Base-by-base conservation (phyloP, 2,797 vertebrate species). In the Spheniscus humboldti region DNA sequence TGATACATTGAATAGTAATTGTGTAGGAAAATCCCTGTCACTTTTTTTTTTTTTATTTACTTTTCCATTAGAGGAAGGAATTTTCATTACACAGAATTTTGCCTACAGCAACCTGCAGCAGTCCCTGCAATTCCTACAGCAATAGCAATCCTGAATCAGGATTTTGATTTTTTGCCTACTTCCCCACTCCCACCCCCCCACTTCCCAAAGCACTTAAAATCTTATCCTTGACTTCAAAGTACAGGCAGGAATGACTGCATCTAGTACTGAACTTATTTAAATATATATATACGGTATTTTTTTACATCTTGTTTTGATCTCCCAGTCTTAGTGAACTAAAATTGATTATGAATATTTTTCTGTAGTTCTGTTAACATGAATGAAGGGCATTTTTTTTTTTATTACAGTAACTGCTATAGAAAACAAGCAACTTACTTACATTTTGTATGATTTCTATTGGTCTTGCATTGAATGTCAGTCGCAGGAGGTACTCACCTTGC, bases 241-340 rank as follows among this genome's bases (percentile, higher is more conserved):
- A 86, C 74, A 86, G 91, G 66, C 88, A 81, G 78, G 93, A 97
- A 95, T 86, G 75, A 94, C 62, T 88, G 28, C 73, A 95, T 94
- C 86, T 94, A 94, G 82, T 94, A 52, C 43, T 95, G 63, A 92
- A 91, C 59, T 91, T 92, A 90, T 80, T 86, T 81, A 74, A 86
- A 82, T 72, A 92, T 27, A 74, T 25, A 75, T 37, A 33, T 19
- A 67, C 7, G 25, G 10, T 59, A 86, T 81, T 76, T 93, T 88
- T 94, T 95, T 93, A 90, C 41, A 92, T 81, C 77, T 94, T 96
- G 48, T 78, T 96, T 94, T 96, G 39, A 93, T 96, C 86, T 96
- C 92, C 67, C 67, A 78, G 45, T 87, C 75, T 59, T 67, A 64
- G 48, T 96, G 85, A 96, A 71, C 69, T 95, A 91, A 93, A 88